These are phyloP conservation scores for Aphaenogaster floridana DNA, from an alignment of 1,140 invertebrate species.

Conservation along the genomic window DNA sequence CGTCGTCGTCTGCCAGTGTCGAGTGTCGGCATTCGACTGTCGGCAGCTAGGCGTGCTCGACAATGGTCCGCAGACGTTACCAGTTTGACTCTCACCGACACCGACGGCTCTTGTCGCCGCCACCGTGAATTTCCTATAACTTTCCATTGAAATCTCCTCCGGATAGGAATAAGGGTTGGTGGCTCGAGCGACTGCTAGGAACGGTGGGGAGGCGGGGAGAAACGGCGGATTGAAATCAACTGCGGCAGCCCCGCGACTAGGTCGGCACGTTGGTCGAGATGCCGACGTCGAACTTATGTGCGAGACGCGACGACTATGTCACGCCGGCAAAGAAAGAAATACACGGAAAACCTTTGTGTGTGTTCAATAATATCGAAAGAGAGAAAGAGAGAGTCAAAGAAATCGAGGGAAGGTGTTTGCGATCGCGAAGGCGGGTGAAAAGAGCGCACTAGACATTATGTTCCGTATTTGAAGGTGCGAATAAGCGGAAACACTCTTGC, in stretches of 20 bases:
- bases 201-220: slow-evolving; percentile 9
- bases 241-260: slow-evolving; percentile 46
- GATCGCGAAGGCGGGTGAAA: background rate
- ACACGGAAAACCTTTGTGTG: slow-evolving; percentile 14
- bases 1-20: slow-evolving; percentile 57
- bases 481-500: slow-evolving; percentile 25
- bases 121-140: slow-evolving; percentile 81
- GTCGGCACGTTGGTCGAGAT: background rate
- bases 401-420: slow-evolving; percentile 13
- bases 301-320: slow-evolving; percentile 6
- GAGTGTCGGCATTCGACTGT: slow-evolving; percentile 72
- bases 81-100: slow-evolving; percentile 77
- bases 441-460: background rate
- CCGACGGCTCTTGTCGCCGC: slow-evolving; percentile 74
- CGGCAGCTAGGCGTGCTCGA: slow-evolving; percentile 68
- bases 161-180: slow-evolving; percentile 76
- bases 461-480: slow-evolving; percentile 18
- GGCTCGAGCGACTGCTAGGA: slow-evolving; percentile 20
- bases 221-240: slow-evolving; percentile 70
- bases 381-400: background rate
- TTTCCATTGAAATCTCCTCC: slow-evolving; percentile 81
- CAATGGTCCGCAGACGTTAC: slow-evolving; percentile 77
- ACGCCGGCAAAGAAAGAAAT: slow-evolving; percentile 11
- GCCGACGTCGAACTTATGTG: slow-evolving; percentile 56
- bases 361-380: slow-evolving; percentile 46